Evolutionary conservation across 2,113 vertebrate genomes (phyloP).

Genomic region (Stercorarius parasiticus): DNA sequence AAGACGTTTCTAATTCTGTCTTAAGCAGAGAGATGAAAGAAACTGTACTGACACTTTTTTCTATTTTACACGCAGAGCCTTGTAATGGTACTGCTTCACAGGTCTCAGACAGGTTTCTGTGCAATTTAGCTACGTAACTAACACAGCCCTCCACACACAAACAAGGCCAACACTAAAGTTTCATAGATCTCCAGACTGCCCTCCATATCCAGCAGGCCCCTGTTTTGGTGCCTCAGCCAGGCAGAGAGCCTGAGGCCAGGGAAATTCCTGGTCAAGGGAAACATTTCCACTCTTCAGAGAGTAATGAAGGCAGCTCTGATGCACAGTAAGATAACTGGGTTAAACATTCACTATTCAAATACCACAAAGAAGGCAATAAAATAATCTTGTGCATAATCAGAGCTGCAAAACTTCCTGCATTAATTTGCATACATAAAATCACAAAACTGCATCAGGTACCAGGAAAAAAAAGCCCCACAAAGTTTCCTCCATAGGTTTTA

Average conservation of each 20-base stretch:
- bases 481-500: background rate
- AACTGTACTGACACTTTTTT: background rate
- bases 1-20: background rate
- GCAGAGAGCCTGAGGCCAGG: background rate
- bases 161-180: background rate
- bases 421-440: background rate
- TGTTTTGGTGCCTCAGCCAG: background rate
- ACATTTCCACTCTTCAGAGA: background rate
- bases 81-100: background rate
- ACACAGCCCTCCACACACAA: background rate
- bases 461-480: background rate
- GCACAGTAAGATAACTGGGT: background rate
- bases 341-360: background rate
- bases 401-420: background rate
- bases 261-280: background rate
- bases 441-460: background rate
- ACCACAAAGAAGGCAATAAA: background rate
- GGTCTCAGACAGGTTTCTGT: background rate
- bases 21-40: background rate
- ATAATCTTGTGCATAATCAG: background rate
- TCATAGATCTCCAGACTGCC: background rate
- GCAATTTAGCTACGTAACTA: background rate
- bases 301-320: background rate
- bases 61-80: background rate
- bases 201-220: background rate